phyloP scores from a whole-genome alignment of 2,888 invertebrate species.

The Sinodicranocentrus sp. region DNA sequence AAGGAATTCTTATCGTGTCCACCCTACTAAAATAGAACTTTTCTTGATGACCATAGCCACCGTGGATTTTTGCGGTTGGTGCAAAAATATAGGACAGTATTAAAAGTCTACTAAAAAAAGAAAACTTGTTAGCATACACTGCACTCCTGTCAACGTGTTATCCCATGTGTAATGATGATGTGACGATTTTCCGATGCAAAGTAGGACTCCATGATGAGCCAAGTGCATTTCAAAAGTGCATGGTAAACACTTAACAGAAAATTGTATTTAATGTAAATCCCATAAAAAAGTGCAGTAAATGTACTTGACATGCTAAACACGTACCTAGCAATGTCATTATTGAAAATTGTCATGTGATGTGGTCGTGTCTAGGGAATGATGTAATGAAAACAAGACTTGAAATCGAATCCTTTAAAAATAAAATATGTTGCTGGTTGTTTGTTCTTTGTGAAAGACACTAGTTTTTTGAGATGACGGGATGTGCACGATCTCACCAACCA shows the following conservation, averaged over 20 bases:
- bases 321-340: not conserved
- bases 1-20: slow-evolving; percentile 62
- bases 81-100: slow-evolving; percentile 52
- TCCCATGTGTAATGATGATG: slow-evolving; percentile 4
- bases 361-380: slow-evolving; percentile 31
- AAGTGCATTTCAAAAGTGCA: slow-evolving; percentile 56
- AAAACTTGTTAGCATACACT: slow-evolving; percentile 53
- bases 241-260: slow-evolving; percentile 41
- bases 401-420: not conserved
- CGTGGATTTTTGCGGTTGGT: slow-evolving; percentile 55
- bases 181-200: slow-evolving; percentile 24
- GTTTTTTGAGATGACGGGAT: not conserved
- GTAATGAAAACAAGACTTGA: slow-evolving; percentile 34
- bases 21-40: slow-evolving; percentile 44
- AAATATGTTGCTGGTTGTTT: not conserved
- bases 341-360: slow-evolving; percentile 7
- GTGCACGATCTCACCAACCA: not conserved
- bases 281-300: not conserved
- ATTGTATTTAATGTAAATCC: slow-evolving; percentile 22
- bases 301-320: no score
- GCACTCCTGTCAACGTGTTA: not conserved
- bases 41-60: slow-evolving; percentile 40
- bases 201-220: slow-evolving; percentile 49
- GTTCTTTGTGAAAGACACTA: no score
- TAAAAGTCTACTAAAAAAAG: slow-evolving; percentile 8